Evolutionary conservation across 2,113 vertebrate species (phyloP).

Genomic region (Elephas maximus): DNA sequence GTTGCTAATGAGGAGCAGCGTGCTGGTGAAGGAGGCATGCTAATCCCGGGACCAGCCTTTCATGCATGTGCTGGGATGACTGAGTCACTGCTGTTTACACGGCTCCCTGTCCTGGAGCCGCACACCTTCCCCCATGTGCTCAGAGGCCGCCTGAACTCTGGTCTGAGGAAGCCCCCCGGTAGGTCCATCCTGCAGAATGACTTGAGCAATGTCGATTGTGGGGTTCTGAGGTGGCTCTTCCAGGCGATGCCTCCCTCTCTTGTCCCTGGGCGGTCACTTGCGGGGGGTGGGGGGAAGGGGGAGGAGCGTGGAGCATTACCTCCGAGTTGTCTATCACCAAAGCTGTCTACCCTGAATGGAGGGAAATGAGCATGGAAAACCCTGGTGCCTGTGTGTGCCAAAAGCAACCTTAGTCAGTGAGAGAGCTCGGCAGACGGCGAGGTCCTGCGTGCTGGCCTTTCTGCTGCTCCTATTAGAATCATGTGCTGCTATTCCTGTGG

Average conservation of each 20-base stretch:
- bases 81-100: conserved; percentile 71
- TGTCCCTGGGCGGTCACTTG: conserved; percentile 53
- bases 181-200: conserved; percentile 29
- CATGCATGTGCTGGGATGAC: conserved; percentile 43
- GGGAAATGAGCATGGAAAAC: conserved; percentile 85
- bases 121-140: conserved; percentile 63
- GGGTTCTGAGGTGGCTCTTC: conserved; percentile 23
- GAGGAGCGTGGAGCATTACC: conserved; percentile 34
- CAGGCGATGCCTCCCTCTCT: conserved; percentile 62
- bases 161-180: conserved; percentile 4
- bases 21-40: conserved; percentile 49
- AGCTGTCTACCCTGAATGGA: conserved; percentile 79
- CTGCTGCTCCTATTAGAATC: conserved; percentile 88
- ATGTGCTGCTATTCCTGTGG: conserved; percentile 85
- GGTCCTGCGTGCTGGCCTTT: conserved; percentile 84
- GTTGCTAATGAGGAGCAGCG: conserved; percentile 66
- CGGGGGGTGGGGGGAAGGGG: neutral
- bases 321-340: conserved; percentile 74
- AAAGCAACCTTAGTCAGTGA: conserved; percentile 83
- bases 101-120: conserved; percentile 70
- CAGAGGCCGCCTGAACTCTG: conserved; percentile 11
- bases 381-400: conserved; percentile 85
- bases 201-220: conserved; percentile 31
- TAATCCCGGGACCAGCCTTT: conserved; percentile 51
- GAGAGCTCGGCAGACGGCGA: conserved; percentile 51